Evolutionary conservation across 2,888 invertebrate species (phyloP), one percentile per base, ranked within the genome.

Genomic region (Nasonia oneida): DNA sequence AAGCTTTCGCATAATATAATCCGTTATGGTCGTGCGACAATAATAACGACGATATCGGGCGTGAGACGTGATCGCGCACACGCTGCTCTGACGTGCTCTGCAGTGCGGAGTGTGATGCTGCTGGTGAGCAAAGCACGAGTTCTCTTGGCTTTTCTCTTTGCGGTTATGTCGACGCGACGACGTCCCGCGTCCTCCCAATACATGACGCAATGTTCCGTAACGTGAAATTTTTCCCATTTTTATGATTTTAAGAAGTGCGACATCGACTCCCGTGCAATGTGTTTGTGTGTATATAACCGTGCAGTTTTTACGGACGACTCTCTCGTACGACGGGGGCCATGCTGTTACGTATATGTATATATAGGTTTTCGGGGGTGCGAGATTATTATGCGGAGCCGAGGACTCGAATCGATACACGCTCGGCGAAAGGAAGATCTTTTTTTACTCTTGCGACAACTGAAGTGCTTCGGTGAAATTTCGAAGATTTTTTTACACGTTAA

Each of bases 381-480:
- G 18, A 71, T 70, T 39, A 76, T 67, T 29, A 75, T 67, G 29
- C 53, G 39, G 42, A 78, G 18, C 50, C 42, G 73, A 83, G 57
- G 47, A 14, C 57, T 76, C 71, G 29, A 81, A 81, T 85, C 77
- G 39, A 85, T 85, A 47, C 33, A 37, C 23, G 3, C n/a, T 5
- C 74, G 71, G 50, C 70, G 79, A 47, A 6, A 83, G 80, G 61
- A 83, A 83, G 86, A 86, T 80, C 12, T 76, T 81, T 83, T 81
- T 83, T 83, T 64, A 23, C 42, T 61, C 64, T 83, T 71, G 23
- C 57, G 61, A 81, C 86, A 77, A 74, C 78, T 78, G 39, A 82
- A 82, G 81, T 81, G 71, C 79, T 79, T 83, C 57, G 80, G 71
- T 86, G 80, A 83, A 86, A 86, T 83, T 86, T 80, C 71, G 80